Evolutionary conservation across 2,797 vertebrate species (phyloP), one percentile per base, ranked within the genome.

Genomic region (Danio jaintianensis): DNA sequence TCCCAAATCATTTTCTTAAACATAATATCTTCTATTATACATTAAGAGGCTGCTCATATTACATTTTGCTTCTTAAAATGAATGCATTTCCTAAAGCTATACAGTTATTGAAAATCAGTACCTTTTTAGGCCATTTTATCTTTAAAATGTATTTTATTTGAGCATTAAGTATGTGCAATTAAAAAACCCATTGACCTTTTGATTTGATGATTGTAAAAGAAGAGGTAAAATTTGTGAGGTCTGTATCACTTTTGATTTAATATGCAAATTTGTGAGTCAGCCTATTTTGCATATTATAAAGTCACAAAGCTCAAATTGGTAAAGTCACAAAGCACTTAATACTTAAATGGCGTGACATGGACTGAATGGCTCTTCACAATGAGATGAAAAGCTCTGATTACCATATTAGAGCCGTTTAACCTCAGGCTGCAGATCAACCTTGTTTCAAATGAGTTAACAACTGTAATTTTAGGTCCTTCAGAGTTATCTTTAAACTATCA

Each of bases 371-470:
- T 11, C 58, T 75, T 48, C 3, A 68, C 0, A 4, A 45, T 53
- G 52, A 58, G 20, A 78, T 40, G 13, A 58, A 67, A 53, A 67
- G 50, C 7, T 10, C 61, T 36, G 18, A 78, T 78, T 67, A 68
- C 48, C 20, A 66, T 15, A 62, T 42, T 12, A 66, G 40, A 56
- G 36, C 29, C 7, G 10, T 58, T 67, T 68, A 55, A 66, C 74
- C 50, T 76, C 38, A 20, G 36, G 10, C 47, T 64, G 40, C 38
- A 64, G 47, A 42, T 62, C n/a, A 53, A 11, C n/a, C 48, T 66
- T 4, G 7, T 47, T 77, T 77, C 5, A 77, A 55, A 78, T 50
- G 43, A 47, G 43, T 50, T 13, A 62, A 79, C 36, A 6, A 52
- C 47, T 15, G 42, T 13, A 20, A 61, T 61, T 69, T 61, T 3